These are phyloP conservation scores for Aphelinus atriplicis DNA, from an alignment of 1,140 invertebrate species.

Conservation along the genomic window DNA sequence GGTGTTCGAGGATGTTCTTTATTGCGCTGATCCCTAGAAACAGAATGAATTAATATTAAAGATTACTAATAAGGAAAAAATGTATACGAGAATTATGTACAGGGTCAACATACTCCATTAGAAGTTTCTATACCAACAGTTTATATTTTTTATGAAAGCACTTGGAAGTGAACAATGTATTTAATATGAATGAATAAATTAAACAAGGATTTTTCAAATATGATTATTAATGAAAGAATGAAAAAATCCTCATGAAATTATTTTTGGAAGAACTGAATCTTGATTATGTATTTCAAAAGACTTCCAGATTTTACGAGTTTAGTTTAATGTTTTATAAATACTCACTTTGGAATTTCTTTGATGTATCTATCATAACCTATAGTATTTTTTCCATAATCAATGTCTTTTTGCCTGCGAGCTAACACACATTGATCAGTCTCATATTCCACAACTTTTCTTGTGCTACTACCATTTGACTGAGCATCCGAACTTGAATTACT, in stretches of 20 bases:
- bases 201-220: background rate
- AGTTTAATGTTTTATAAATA: conserved; percentile 16
- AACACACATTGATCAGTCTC: conserved; percentile 81
- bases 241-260: too few relatives aligned
- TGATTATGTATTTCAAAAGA: background rate
- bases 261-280: too few relatives aligned
- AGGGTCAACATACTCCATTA: background rate
- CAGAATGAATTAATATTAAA: conserved; percentile 9
- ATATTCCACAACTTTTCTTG: conserved; percentile 61
- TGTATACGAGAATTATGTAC: too few relatives aligned
- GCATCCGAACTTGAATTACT: conserved; percentile 60
- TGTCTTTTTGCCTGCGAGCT: conserved; percentile 87
- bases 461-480: conserved; percentile 48
- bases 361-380: conserved; percentile 85
- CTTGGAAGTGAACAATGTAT: too few relatives aligned
- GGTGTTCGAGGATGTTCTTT: conserved; percentile 86
- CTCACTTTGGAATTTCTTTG: conserved; percentile 78
- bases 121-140: too few relatives aligned
- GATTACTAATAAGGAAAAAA: too few relatives aligned
- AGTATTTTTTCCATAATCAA: conserved; percentile 95
- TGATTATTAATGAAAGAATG: too few relatives aligned
- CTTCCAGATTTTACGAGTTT: background rate
- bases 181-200: conserved; percentile 31
- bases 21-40: conserved; percentile 71
- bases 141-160: too few relatives aligned